Base-by-base conservation (phyloP, 2,888 invertebrate genomes). In the Geotrupes spiniger region DNA sequence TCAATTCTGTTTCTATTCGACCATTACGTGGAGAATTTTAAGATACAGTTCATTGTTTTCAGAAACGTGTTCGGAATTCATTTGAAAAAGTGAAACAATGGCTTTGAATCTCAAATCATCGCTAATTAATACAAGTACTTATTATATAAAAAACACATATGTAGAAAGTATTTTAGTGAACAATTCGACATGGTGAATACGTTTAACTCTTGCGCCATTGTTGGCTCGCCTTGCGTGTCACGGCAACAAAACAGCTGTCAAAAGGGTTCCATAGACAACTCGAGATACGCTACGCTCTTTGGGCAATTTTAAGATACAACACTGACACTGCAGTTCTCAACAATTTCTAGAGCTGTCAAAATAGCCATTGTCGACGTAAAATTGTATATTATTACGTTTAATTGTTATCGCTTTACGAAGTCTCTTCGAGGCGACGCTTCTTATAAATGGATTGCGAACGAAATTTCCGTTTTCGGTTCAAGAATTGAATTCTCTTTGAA, bases 271-370 rank as follows among this genome's bases (percentile, higher is more conserved):
- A 6, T 38, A 17, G 38, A 38, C 16, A 21, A 17, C 9, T 11
- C 40, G 25, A 40, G 40, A 40, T 11, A 25, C 26, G 40, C 27
- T 27, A 4, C 25, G 40, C 27, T 40, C 40, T 40, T 40, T 40
- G 40, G 40, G 10, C 40, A 27, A 10, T 40, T 40, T 40, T 14
- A 40, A 27, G 25, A 27, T 27, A 27, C 43, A 15, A 11, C 43
- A 16, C 43, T 43, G 43, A 43, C 43, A 16, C 33, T 43, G 43
- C 43, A 43, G 10, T 36, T 43, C 43, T 36, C 43, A 33, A 43
- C 43, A 17, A 43, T 33, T 43, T 36, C 36, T 26, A 11, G 36
- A 17, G 21, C 43, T 43, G 43, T 43, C 43, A 43, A 43, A 43
- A 43, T 43, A 43, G 36, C 33, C 33, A 36, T 43, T 43, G 43